Percentiles rank a stretch among this genome's conserved stretches.
These are phyloP conservation scores for Aphelenchoides besseyi DNA, from an alignment of 1,140 invertebrate species.

Conservation along the genomic window DNA sequence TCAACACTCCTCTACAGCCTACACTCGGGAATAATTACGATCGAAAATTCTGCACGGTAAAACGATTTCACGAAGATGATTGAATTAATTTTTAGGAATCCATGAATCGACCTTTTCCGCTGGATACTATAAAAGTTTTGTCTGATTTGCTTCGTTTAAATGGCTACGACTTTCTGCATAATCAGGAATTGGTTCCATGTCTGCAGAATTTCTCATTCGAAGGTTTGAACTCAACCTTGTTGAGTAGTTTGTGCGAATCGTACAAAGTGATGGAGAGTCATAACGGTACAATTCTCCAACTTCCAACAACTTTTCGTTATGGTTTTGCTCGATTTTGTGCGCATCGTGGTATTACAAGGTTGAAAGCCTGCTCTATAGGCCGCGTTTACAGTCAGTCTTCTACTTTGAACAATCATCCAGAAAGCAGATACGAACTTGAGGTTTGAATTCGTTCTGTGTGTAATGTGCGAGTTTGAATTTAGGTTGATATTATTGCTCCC, in stretches of 20 bases:
- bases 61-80: too few species aligned
- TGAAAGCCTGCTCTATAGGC: background rate
- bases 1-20: background rate
- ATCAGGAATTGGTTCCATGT: background rate
- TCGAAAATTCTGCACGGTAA: slow-evolving; percentile 10
- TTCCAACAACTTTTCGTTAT: background rate
- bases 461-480: too few species aligned
- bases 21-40: background rate
- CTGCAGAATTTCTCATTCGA: background rate
- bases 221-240: background rate
- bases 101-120: background rate
- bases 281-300: background rate
- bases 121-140: background rate
- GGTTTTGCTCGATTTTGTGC: background rate
- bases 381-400: background rate
- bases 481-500: too few species aligned
- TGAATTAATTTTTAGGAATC: background rate
- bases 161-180: background rate
- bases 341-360: background rate
- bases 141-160: background rate
- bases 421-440: too few species aligned
- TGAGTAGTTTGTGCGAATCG: background rate
- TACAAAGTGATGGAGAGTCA: background rate
- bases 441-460: too few species aligned
- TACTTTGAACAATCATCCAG: too few species aligned